phyloP scores from a whole-genome alignment of 2,797 vertebrate genomes.

The Tolypeutes matacus region DNA sequence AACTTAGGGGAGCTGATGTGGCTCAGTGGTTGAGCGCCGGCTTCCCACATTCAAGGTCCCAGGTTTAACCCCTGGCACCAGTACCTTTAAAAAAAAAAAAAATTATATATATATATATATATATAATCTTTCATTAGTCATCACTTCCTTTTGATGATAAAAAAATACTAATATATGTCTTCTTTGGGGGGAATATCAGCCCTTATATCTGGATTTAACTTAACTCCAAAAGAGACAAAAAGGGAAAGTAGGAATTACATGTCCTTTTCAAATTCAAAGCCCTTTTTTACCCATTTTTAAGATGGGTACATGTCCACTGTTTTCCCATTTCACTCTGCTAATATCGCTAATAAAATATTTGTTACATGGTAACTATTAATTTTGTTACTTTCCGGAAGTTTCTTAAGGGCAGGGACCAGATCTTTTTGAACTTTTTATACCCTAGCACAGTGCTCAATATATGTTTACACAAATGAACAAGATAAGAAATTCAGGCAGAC shows the following conservation, averaged over 20 bases:
- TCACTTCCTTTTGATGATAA: constrained; percentile 35
- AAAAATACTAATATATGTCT: constrained; percentile 23
- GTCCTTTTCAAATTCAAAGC: constrained; percentile 10
- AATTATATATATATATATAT: no score
- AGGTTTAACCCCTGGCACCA: no score
- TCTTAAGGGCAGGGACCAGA: neutral
- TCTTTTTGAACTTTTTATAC: constrained; percentile 38
- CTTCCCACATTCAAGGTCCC: no score
- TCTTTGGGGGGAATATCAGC: neutral
- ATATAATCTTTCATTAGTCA: neutral
- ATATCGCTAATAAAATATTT: neutral
- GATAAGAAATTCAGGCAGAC: constrained; percentile 48
- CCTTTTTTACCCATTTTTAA: constrained; percentile 17
- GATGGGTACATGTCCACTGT: neutral
- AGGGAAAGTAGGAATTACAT: constrained; percentile 37
- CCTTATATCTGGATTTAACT: neutral
- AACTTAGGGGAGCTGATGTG: no score
- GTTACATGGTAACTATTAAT: neutral
- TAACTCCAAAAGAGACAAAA: constrained; percentile 29
- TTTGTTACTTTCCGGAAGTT: constrained; percentile 52
- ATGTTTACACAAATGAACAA: constrained; percentile 52
- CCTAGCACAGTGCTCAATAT: constrained; percentile 1
- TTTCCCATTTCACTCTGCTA: constrained; percentile 23
- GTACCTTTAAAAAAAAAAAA: no score
- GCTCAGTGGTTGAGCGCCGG: no score